These are phyloP conservation scores for Nerophis ophidion DNA, from an alignment of 2,113 vertebrate species.

Conservation along the genomic window DNA sequence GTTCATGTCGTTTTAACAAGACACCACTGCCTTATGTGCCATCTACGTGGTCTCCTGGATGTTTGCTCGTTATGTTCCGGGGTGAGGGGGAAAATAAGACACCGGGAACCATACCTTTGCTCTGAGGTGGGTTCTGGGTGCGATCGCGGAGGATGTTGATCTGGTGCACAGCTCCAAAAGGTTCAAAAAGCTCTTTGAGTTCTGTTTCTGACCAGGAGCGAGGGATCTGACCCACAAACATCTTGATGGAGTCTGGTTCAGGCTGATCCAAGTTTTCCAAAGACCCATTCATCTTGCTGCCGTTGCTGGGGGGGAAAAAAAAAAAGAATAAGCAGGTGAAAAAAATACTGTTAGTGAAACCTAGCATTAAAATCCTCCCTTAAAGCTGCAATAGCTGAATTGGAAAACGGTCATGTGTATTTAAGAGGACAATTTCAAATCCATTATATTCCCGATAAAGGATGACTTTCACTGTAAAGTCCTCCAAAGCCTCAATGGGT, in stretches of 20 bases:
- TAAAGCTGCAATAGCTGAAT: background rate
- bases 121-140: conserved; percentile 96
- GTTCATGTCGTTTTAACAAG: conserved; percentile 8
- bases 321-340: background rate
- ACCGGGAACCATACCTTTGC: conserved; percentile 80
- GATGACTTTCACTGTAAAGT: background rate
- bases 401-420: background rate
- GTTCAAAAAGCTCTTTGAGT: conserved; percentile 98
- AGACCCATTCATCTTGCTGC: conserved; percentile 96
- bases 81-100: too few relatives aligned
- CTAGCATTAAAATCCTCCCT: too few relatives aligned
- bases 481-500: background rate
- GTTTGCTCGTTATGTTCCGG: too few relatives aligned
- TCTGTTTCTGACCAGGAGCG: conserved; percentile 96
- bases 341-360: too few relatives aligned
- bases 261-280: conserved; percentile 96
- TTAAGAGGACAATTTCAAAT: background rate
- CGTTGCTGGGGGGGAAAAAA: conserved; percentile 74
- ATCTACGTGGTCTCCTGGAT: background rate
- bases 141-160: conserved; percentile 97
- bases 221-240: conserved; percentile 97
- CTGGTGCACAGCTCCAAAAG: conserved; percentile 94
- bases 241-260: conserved; percentile 97
- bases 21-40: background rate
- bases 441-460: background rate